phyloP scores from a whole-genome alignment of 1,140 invertebrate genomes.

The Carposina sasakii region DNA sequence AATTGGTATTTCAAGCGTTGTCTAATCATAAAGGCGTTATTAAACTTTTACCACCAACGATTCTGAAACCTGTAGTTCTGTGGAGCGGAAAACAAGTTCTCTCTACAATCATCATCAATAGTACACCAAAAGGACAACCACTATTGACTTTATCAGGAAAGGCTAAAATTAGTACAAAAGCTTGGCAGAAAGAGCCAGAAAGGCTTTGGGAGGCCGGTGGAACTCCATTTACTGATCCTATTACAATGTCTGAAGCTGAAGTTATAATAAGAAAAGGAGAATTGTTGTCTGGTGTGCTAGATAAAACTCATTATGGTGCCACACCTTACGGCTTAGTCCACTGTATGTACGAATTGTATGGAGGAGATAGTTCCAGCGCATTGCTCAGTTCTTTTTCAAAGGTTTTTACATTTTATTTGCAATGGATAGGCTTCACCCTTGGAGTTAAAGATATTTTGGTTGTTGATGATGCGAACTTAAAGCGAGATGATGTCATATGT shows the following conservation, averaged over 20 bases:
- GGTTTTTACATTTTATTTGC: constrained; percentile 92
- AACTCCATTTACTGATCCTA: constrained; percentile 71
- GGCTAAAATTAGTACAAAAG: constrained; percentile 88
- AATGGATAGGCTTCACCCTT: constrained; percentile 93
- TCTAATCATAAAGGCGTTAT: constrained; percentile 79
- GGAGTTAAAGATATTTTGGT: constrained; percentile 97
- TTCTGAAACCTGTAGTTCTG: constrained; percentile 88
- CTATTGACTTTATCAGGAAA: constrained; percentile 85
- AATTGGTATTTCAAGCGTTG: constrained; percentile 91
- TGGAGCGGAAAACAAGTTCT: constrained; percentile 99
- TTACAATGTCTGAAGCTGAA: constrained; percentile 90
- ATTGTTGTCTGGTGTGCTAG: constrained; percentile 93
- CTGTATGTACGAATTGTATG: constrained; percentile 95
- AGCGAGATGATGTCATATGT: constrained; percentile 81
- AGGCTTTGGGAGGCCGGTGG: constrained; percentile 78
- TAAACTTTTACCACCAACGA: constrained; percentile 86
- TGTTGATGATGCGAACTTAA: constrained; percentile 78
- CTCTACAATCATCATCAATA: constrained; percentile 91
- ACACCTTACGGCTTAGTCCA: constrained; percentile 95
- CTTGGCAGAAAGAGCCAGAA: constrained; percentile 77
- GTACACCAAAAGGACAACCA: constrained; percentile 83
- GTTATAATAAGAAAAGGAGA: constrained; percentile 93
- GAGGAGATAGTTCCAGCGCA: constrained; percentile 85
- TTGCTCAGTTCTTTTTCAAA: constrained; percentile 93
- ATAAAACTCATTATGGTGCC: constrained; percentile 97